A percentile compares a stretch with the other conserved stretches of the same genome.
Evolutionary conservation across 2,113 vertebrate species (phyloP).

Genomic region (Pogonocichla stellata): DNA sequence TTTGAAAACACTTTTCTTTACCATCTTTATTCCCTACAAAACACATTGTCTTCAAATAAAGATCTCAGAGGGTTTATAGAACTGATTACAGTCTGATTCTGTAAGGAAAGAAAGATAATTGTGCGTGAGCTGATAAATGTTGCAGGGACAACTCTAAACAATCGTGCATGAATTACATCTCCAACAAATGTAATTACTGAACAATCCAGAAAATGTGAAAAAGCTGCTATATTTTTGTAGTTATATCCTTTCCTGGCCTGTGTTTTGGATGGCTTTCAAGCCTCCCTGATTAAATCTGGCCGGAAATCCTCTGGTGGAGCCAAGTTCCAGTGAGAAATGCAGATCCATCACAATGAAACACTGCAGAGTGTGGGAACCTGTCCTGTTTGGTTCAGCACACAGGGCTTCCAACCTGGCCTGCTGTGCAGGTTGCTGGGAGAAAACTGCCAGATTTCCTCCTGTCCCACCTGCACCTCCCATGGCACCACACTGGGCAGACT

Average conservation of each 20-base stretch:
- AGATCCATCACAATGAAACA: background rate
- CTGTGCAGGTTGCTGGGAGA: background rate
- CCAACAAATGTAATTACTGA: constrained; percentile 49
- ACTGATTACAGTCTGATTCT: constrained; percentile 19
- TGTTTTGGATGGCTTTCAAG: constrained; percentile 53
- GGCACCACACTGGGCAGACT: background rate
- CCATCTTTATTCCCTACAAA: constrained; percentile 1
- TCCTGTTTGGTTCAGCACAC: background rate
- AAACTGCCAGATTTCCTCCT: background rate
- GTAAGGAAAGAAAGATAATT: constrained; percentile 30
- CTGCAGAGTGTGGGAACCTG: background rate
- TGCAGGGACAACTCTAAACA: constrained; percentile 56
- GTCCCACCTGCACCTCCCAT: background rate
- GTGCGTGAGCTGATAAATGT: background rate
- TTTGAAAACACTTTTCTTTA: constrained; percentile 34
- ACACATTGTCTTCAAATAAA: constrained; percentile 50
- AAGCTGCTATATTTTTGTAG: constrained; percentile 12
- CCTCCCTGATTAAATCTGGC: constrained; percentile 51
- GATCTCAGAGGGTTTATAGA: constrained; percentile 4
- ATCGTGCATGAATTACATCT: constrained; percentile 44
- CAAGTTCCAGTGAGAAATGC: background rate
- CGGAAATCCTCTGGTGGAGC: background rate
- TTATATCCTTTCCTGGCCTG: constrained; percentile 39
- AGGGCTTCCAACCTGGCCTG: background rate
- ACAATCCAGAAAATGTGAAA: constrained; percentile 56